Percentiles rank a stretch among this genome's conserved stretches.
phyloP scores from a whole-genome alignment of 2,888 invertebrate genomes.

The Phytoseiulus persimilis region DNA sequence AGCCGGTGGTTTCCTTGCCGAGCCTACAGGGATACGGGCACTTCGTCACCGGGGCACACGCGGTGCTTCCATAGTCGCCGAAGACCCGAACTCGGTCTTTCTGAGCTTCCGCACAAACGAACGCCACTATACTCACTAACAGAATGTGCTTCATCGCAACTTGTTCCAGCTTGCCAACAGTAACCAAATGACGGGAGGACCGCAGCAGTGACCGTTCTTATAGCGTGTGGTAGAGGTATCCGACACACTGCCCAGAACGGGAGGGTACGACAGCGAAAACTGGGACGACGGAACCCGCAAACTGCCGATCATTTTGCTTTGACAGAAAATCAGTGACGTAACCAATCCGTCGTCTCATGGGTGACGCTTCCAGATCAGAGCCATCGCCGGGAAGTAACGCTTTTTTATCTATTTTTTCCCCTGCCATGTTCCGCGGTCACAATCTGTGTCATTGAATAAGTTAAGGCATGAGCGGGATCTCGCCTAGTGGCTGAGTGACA shows the following conservation, averaged over 20 bases:
- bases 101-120: not conserved
- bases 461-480: not conserved
- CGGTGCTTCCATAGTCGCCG: not conserved
- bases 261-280: not conserved
- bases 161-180: not conserved
- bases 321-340: conserved; percentile 5
- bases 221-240: not conserved
- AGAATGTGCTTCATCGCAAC: not conserved
- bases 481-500: not conserved
- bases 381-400: not conserved
- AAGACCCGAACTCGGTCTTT: not conserved
- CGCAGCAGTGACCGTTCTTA: not conserved
- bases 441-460: not conserved
- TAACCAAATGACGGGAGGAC: not conserved
- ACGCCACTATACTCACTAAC: not conserved
- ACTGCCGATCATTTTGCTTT: not conserved
- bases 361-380: not conserved
- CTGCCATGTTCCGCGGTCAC: not conserved
- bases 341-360: not conserved
- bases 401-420: not conserved
- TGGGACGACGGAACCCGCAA: not conserved
- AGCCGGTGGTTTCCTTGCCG: conserved; percentile 33
- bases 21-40: conserved; percentile 24
- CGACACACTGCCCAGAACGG: conserved; percentile 5
- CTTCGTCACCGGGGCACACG: conserved; percentile 9